Evolutionary conservation across 2,113 vertebrate genomes (phyloP).

Genomic region (Mystacornis crossleyi): DNA sequence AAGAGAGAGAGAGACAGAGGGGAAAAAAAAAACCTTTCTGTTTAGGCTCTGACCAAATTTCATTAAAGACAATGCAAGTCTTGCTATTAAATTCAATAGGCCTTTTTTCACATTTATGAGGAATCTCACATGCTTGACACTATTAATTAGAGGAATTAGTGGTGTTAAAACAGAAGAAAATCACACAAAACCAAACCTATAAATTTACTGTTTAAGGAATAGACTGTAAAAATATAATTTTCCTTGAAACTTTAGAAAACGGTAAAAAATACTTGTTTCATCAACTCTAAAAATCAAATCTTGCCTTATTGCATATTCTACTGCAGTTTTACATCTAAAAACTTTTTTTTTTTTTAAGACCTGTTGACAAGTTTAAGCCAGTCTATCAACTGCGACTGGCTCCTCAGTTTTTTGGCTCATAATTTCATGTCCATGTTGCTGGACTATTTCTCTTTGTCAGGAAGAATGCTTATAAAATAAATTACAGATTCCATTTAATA

Average conservation of each 20-base stretch:
- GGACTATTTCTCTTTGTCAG: not conserved
- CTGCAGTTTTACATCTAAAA: not conserved
- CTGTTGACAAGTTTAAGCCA: not conserved
- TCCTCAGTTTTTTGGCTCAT: not conserved
- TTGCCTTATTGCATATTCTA: not conserved
- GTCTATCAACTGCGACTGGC: not conserved
- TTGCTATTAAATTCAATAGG: not conserved
- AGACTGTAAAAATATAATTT: not conserved
- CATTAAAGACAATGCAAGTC: not conserved
- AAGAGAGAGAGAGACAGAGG: rapidly evolving
- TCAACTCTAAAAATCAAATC: not conserved
- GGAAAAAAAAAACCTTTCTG: not conserved
- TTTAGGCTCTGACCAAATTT: not conserved
- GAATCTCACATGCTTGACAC: constrained; percentile 1
- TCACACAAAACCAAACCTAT: not conserved
- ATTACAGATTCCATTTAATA: not conserved
- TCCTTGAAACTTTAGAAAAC: not conserved
- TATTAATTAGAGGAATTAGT: not conserved
- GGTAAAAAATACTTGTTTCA: not conserved
- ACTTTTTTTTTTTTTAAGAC: not conserved
- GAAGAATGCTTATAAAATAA: not conserved
- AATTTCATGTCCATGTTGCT: not conserved
- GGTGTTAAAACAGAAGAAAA: not conserved
- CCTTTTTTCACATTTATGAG: not conserved
- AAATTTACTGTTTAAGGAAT: not conserved